phyloP scores from a whole-genome alignment of 2,797 vertebrate genomes.

The Anguilla anguilla region DNA sequence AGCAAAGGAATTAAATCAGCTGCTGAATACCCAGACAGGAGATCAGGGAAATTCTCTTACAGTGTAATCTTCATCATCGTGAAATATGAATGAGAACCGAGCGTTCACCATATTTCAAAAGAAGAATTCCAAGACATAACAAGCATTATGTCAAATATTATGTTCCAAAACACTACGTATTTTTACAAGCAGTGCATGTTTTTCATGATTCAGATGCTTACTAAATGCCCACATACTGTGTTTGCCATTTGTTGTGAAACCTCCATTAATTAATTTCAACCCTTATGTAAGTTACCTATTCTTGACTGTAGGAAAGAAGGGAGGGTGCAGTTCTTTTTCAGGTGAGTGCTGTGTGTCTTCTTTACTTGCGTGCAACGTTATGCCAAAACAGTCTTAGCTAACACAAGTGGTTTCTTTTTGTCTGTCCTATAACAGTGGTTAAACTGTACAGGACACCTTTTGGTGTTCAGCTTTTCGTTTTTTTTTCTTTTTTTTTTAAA shows the following conservation, averaged over 20 bases:
- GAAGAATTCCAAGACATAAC: background rate
- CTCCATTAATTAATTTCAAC: background rate
- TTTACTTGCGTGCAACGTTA: constrained; percentile 2
- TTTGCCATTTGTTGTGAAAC: background rate
- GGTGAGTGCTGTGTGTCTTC: constrained; percentile 61
- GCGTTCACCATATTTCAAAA: background rate
- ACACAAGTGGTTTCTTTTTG: constrained; percentile 14
- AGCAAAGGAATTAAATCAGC: background rate
- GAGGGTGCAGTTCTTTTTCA: constrained; percentile 66
- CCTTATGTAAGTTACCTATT: background rate
- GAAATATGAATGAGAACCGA: background rate
- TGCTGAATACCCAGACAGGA: background rate
- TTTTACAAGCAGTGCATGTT: background rate
- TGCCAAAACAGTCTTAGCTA: background rate
- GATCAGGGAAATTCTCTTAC: background rate
- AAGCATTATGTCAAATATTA: background rate
- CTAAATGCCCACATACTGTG: background rate
- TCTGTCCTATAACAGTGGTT: constrained; percentile 21
- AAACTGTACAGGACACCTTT: background rate
- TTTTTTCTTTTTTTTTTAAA: background rate
- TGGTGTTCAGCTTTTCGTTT: background rate
- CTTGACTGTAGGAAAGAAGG: constrained; percentile 32
- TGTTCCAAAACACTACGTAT: background rate
- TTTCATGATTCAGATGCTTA: background rate
- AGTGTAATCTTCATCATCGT: background rate